Evolutionary conservation across 2,797 vertebrate species (phyloP), one percentile per base, ranked within the genome.

Genomic region (Sebastes hubbsi): DNA sequence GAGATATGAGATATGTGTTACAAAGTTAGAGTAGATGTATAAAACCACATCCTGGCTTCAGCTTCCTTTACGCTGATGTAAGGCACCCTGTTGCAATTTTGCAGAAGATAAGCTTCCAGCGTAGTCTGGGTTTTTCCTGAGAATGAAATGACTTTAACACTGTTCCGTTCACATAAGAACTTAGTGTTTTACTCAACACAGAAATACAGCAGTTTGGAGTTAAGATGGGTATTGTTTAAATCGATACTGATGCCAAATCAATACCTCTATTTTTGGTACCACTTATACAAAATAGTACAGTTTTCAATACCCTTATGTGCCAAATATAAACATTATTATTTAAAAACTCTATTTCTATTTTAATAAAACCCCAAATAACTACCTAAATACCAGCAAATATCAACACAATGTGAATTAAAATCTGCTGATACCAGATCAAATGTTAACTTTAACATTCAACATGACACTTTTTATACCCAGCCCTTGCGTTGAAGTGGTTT

Each of bases 11-110:
- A 68, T 25, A 58, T 29, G 18, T 81, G 74, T n/a, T 8, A 38
- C 60, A 36, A 12, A 62, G 78, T 72, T 46, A 9, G 68, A 18
- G 63, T 54, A 24, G 66, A 75, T 67, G 46, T 69, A 36, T 24
- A n/a, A 91, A 92, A 91, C 95, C 96, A 95, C 96, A 95, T 96
- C 96, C 96, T 96, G 94, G 16, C 73, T 75, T 69, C 64, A 62
- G 83, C 90, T 94, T 96, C 94, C 92, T 89, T 91, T 88, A 82
- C 16, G 60, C 81, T 89, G 74, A 77, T 81, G 76, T 68, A 80
- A 83, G 69, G 36, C 56, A 22, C 13, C 16, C 60, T 80, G 81
- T 64, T 83, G 71, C 80, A 78, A 13, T 46, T 59, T 2, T 32
- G 16, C 30, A 13, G 18, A 64, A 88, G 92, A 94, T 94, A 94